Evolutionary conservation across 2,797 vertebrate genomes (phyloP).

Genomic region (Nasua narica): DNA sequence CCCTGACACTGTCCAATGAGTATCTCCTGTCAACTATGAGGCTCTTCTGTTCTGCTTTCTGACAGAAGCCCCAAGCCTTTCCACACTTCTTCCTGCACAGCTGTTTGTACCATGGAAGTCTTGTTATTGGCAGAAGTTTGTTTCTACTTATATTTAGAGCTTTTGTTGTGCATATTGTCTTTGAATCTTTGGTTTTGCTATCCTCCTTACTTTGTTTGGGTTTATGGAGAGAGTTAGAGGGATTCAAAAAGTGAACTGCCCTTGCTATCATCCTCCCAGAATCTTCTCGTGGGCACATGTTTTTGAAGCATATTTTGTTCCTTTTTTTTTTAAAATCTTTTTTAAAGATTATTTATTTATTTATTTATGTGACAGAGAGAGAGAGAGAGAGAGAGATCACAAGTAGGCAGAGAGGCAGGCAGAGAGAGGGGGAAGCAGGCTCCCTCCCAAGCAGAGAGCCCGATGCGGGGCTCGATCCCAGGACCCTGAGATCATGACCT

Average conservation of each 20-base stretch:
- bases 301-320: background rate
- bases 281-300: background rate
- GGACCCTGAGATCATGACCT: no score
- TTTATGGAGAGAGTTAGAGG: constrained; percentile 6
- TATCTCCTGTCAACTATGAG: background rate
- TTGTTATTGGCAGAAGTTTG: background rate
- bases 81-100: background rate
- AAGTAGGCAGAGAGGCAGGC: no score
- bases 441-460: no score
- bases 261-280: background rate
- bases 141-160: background rate
- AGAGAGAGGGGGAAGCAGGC: no score
- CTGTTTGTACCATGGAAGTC: background rate
- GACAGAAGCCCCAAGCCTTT: background rate
- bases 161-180: background rate
- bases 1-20: background rate
- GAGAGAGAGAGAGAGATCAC: no score
- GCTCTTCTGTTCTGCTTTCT: background rate
- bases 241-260: background rate
- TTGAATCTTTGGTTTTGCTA: background rate
- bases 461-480: no score
- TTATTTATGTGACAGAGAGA: no score
- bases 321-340: background rate
- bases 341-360: no score
- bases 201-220: background rate